Percentiles rank a stretch among this genome's conserved stretches.
These are phyloP conservation scores for Sarcophilus harrisii DNA, from an alignment of 2,797 vertebrate genomes.

Conservation along the genomic window DNA sequence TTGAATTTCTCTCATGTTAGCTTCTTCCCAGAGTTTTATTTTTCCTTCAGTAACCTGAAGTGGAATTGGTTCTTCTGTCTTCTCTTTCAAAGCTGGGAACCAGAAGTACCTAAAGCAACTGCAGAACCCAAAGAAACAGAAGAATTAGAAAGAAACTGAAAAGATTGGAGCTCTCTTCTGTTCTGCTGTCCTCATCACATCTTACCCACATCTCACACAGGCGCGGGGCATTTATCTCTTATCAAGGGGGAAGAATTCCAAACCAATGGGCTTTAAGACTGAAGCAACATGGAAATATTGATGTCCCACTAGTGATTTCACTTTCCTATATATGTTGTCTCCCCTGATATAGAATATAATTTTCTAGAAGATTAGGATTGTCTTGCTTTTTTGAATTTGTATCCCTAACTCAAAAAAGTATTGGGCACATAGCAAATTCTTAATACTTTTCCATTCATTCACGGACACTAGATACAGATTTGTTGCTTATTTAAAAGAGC, in stretches of 20 bases:
- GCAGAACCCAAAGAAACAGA: background rate
- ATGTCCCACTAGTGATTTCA: background rate
- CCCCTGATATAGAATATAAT: background rate
- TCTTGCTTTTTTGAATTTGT: background rate
- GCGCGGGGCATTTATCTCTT: background rate
- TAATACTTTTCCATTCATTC: background rate
- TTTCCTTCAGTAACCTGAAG: background rate
- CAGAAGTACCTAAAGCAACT: background rate
- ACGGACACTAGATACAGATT: background rate
- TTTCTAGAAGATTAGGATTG: background rate
- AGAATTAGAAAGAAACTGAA: background rate
- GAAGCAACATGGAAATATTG: background rate
- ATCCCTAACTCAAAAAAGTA: background rate
- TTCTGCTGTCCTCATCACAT: background rate
- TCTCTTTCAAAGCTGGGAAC: background rate
- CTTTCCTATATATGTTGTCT: background rate
- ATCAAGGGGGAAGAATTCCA: background rate
- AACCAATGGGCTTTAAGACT: background rate
- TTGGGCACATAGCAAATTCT: background rate
- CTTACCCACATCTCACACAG: background rate
- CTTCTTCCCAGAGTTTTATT: background rate
- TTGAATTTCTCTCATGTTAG: background rate
- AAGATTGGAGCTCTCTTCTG: background rate
- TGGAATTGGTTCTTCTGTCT: background rate
- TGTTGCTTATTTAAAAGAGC: too few species aligned